Evolutionary conservation across 2,113 vertebrate species (phyloP), one percentile per base, ranked within the genome.

Genomic region (Ptilorrhoa leucosticta): DNA sequence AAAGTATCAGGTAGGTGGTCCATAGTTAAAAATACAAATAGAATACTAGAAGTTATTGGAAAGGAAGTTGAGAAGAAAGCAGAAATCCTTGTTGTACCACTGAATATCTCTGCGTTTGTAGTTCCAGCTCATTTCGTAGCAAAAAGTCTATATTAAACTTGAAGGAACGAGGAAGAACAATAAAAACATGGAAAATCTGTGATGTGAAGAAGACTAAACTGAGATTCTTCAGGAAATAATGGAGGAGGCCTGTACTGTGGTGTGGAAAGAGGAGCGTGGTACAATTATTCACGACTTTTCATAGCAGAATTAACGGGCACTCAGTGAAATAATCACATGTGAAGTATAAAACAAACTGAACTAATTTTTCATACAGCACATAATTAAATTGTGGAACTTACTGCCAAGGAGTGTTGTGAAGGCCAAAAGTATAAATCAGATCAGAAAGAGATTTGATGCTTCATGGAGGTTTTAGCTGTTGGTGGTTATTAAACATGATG

Each of bases 381-480:
- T 93, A 95, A 95, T 95, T 94, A 89, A 94, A 90, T 91, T 78
- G 60, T 89, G 64, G 56, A 81, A 87, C 68, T 91, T 75, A 31
- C 80, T 95, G 95, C 91, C 89, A 93, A 92, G 72, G 68, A 87
- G 60, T 50, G 21, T 89, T 89, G 44, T 58, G 86, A 95, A 97
- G 91, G 93, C 96, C 93, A 91, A 82, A 92, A 81, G 54, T 71
- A 89, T 94, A 92, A 96, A 96, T 97, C 91, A 93, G 86, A 94
- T 94, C 83, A 93, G 83, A 83, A 92, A 93, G 66, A 88, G 69
- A 84, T 95, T 77, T 96, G 94, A 68, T 83, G 53, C n/a, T 69
- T 94, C 51, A 2, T 56, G 68, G 64, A 91, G 69, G 57, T 81
- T 83, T 96, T 78, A 94, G 69, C 86, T 91, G 86, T 61, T 87